Conservation (phyloP, 30 jellyfish, hydroid and myxozoan species). For the Chrysaora quinquecirrha region DNA sequence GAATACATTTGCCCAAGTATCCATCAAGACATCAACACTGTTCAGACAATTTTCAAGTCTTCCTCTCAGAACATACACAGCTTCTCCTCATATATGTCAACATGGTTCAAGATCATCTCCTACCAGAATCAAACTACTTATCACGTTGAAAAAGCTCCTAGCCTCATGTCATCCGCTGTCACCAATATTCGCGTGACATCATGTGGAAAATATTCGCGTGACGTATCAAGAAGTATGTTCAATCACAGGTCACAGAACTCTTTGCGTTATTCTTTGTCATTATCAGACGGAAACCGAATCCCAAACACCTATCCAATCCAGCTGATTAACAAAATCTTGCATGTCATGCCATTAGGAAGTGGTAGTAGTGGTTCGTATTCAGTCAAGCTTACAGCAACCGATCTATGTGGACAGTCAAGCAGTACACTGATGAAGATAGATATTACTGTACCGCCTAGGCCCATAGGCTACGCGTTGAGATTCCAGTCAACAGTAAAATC, state of each 20-base stretch:
- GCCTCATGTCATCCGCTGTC: conserved; percentile 12
- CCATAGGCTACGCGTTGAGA: conserved; percentile 24
- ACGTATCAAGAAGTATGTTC: conserved; percentile 13
- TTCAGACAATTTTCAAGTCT: conserved; percentile 27
- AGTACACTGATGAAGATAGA: conserved; percentile 16
- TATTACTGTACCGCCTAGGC: conserved; percentile 9
- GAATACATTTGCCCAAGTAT: conserved; percentile 21
- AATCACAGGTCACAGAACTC: background rate
- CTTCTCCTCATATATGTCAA: conserved; percentile 32
- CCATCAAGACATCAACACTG: background rate
- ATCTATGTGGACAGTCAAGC: conserved; percentile 46
- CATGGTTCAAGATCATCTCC: conserved; percentile 30
- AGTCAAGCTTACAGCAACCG: conserved; percentile 47
- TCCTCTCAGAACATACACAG: conserved; percentile 28
- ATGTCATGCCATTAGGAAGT: conserved; percentile 39
- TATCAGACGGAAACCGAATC: background rate
- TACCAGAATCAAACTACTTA: conserved; percentile 42
- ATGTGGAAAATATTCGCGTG: conserved; percentile 61
- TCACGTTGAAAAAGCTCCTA: conserved; percentile 36
- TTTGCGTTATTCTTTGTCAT: background rate
- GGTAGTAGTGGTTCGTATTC: conserved; percentile 1
- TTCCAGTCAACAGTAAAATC: conserved; percentile 18
- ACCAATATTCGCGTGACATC: conserved; percentile 50
- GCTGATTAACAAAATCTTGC: conserved; percentile 10
- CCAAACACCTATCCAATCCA: conserved; percentile 22